Percentiles rank a stretch among this genome's conserved stretches.
Conservation (phyloP, 2,797 vertebrate species). For the Manis crassicaudata region DNA sequence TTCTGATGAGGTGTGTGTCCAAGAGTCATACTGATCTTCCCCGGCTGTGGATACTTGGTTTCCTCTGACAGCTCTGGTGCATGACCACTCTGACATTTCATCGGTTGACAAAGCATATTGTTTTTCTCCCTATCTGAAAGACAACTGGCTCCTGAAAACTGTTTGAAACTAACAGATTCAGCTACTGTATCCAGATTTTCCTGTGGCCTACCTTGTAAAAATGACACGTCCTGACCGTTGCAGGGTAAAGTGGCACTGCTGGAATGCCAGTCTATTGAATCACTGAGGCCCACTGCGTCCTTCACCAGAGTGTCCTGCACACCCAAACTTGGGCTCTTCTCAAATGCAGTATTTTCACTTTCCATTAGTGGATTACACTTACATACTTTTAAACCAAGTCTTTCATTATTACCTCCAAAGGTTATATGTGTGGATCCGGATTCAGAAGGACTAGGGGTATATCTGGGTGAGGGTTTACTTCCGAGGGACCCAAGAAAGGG, state of each 20-base stretch:
- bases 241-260: constrained; percentile 75
- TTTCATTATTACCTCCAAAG: constrained; percentile 78
- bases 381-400: constrained; percentile 77
- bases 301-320: constrained; percentile 88
- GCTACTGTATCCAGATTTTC: not conserved
- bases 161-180: constrained; percentile 39
- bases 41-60: constrained; percentile 30
- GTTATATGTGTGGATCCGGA: constrained; percentile 21
- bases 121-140: constrained; percentile 68
- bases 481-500: constrained; percentile 36
- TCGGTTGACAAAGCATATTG: constrained; percentile 44
- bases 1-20: not conserved
- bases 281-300: constrained; percentile 81
- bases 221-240: not conserved
- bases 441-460: not conserved
- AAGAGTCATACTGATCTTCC: constrained; percentile 2
- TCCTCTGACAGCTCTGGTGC: constrained; percentile 58
- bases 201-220: constrained; percentile 48
- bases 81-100: constrained; percentile 50
- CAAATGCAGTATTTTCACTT: constrained; percentile 37
- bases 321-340: constrained; percentile 67
- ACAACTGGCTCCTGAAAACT: constrained; percentile 51
- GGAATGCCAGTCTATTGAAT: constrained; percentile 84
- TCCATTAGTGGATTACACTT: constrained; percentile 58
- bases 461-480: not conserved